Conservation (phyloP, 2,113 vertebrate species). For the Alexandromys fortis region DNA sequence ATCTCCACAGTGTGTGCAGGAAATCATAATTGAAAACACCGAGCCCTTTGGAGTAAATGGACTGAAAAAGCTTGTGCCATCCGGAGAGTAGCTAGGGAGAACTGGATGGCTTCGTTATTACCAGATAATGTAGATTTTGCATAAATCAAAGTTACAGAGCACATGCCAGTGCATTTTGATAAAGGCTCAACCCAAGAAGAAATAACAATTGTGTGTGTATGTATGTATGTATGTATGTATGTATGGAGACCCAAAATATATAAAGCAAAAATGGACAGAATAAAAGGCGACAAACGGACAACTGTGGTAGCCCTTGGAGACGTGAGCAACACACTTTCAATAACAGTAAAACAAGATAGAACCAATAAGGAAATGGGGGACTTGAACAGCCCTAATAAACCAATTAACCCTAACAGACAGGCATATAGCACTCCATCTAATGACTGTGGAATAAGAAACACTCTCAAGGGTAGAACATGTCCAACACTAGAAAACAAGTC, state of each 20-base stretch:
- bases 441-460: background rate
- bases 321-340: background rate
- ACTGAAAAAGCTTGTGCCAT: background rate
- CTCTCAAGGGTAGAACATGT: background rate
- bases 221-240: background rate
- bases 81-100: background rate
- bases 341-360: background rate
- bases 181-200: background rate
- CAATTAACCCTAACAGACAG: background rate
- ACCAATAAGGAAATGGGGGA: slow-evolving; percentile 3
- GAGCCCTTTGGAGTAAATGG: background rate
- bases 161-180: background rate
- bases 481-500: background rate
- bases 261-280: background rate
- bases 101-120: background rate
- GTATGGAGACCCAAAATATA: background rate
- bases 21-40: background rate
- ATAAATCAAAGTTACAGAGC: background rate
- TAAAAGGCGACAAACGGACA: background rate
- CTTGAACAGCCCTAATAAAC: background rate
- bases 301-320: background rate
- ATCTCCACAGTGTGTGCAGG: background rate
- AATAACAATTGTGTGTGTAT: background rate
- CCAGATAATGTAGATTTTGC: background rate
- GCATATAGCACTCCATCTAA: background rate